phyloP scores from a whole-genome alignment of 1,140 invertebrate genomes.

The Hesperophylax magnus region DNA sequence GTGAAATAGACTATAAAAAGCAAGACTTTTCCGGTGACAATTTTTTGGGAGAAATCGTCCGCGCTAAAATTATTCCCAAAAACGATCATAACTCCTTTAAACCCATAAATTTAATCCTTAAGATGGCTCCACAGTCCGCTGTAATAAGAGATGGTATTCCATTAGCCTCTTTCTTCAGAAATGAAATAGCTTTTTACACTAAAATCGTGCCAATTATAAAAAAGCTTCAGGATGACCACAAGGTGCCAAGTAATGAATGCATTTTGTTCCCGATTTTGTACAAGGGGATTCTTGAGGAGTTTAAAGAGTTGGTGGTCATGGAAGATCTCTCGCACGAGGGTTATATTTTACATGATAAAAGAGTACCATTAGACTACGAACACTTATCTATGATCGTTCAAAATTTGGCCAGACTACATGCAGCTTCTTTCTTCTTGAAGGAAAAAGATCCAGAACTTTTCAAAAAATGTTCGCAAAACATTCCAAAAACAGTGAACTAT shows the following conservation, averaged over 20 bases:
- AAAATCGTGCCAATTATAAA: neutral
- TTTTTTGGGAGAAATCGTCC: conserved; percentile 4
- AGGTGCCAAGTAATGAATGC: neutral
- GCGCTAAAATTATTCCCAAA: neutral
- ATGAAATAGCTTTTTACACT: neutral
- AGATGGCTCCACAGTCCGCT: neutral
- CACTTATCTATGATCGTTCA: conserved; percentile 67
- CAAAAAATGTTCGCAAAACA: neutral
- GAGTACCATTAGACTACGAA: conserved; percentile 67
- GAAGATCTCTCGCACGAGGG: conserved; percentile 69
- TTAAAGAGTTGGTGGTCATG: conserved; percentile 64
- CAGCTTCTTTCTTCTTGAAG: conserved; percentile 59
- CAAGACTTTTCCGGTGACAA: conserved; percentile 23
- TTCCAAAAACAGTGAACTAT: conserved; percentile 11
- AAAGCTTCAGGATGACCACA: neutral
- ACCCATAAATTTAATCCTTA: conserved; percentile 1
- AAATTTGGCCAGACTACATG: conserved; percentile 71
- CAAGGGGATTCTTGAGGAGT: conserved; percentile 59
- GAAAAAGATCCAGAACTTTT: conserved; percentile 9
- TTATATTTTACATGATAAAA: conserved; percentile 70
- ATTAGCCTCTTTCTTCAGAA: neutral
- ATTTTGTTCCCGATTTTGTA: conserved; percentile 9
- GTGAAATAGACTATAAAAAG: neutral
- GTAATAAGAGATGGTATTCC: neutral
- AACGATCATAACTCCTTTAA: neutral